Evolutionary conservation across 2,888 invertebrate species (phyloP), one percentile per base, ranked within the genome.

Genomic region (Apodemia mormo): DNA sequence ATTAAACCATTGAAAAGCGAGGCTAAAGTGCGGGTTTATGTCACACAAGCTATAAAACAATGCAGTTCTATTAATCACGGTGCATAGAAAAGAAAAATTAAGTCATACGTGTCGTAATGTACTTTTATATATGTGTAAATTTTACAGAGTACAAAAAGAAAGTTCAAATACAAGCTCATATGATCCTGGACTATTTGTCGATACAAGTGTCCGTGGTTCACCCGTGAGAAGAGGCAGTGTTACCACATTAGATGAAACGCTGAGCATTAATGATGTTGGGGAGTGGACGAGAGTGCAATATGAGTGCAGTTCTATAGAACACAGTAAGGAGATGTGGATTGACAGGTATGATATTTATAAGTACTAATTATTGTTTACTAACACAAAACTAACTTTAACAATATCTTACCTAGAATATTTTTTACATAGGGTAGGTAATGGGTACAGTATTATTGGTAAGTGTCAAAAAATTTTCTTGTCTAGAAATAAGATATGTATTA

Each of bases 281-380:
- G 92, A 93, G 73, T 93, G 92, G 92, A 91, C 92, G 0, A 80
- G 92, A 0, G 82, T 93, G 70, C 92, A 89, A 1, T 90, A 89
- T 72, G 91, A 91, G 1, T 89, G 87, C 66, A 82, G 78, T 70
- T 81, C 76, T 10, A 76, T 86, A 2, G 91, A 91, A 49, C 85
- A 77, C 37, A 83, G 78, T 70, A 92, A 89, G 70, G 91, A 92
- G 75, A 89, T 90, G 88, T 93, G 92, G 92, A 90, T 93, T 72
- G 89, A 93, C 73, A 90, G 92, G 92, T 92, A 72, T 76, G 69
- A 66, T 6, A 40, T 66, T n/a, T 37, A 56, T 10, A 22, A 22
- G 22, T 22, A 8, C 45, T 65, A 65, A 40, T 7, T 8, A 8
- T 40, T 40, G 8, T 40, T 40, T 40, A 8, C 8, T 40, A 8